Evolutionary conservation across 2,888 invertebrate species (phyloP), one percentile per base, ranked within the genome.

Genomic region (Drosophila birchii): DNA sequence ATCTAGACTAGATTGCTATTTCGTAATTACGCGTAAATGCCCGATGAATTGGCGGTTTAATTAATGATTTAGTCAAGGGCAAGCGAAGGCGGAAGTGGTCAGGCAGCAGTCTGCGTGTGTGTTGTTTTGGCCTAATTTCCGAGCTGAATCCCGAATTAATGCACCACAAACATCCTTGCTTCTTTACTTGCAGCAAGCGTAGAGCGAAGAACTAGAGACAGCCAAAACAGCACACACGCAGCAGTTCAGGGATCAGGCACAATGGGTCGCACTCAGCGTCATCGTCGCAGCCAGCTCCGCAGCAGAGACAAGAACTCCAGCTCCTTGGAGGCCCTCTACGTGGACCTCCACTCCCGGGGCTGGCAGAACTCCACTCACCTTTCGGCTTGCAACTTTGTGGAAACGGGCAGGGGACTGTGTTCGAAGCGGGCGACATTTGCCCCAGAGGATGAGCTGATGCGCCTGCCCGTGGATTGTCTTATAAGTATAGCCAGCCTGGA

Each of bases 321-420:
- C 36, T 20, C 74, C n/a, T 34, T 89, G n/a, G 63, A 75, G 38
- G 57, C 73, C 57, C 83, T 92, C n/a, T 87, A 84, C 45, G 73
- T 76, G 16, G 80, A 82, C 43, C 62, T 92, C 23, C 74, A 75
- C 45, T 49, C 61, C 59, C 92, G 93, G 74, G 94, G 94, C 56
- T 94, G 95, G 93, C 91, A 91, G 49, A 94, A 95, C 77, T 93
- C 94, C 49, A 93, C 93, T 18, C 93, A 94, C 71, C 91, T 96
- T 23, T 92, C 92, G 29, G 92, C 95, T n/a, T 93, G 94, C 9
- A 85, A 93, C 64, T 97, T 96, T 91, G 77, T 93, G 32, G 89
- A 93, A 12, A 96, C 96, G 7, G 97, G 97, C 11, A 94, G 97
- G 63, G 97, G 97, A 26, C 93, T 97, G 29, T 93, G 94, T 83